These are phyloP conservation scores for Manis crassicaudata DNA, from an alignment of 2,797 vertebrate genomes.

Conservation along the genomic window DNA sequence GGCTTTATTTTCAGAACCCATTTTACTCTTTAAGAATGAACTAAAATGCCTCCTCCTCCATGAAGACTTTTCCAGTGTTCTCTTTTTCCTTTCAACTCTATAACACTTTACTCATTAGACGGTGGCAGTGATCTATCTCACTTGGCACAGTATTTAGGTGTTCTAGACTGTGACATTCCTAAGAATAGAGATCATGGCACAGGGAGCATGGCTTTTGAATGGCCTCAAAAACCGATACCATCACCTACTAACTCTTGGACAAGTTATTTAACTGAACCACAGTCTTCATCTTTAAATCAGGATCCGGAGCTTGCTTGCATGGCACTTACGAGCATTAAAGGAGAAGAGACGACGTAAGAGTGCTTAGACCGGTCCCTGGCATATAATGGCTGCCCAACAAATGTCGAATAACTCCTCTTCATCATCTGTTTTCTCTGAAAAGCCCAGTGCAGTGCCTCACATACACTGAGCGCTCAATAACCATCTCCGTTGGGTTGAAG, in stretches of 20 bases:
- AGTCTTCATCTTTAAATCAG: neutral
- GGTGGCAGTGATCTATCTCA: too few species aligned
- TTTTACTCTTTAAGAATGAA: slow-evolving; percentile 7
- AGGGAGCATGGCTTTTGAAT: neutral
- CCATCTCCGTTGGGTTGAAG: neutral
- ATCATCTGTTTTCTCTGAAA: neutral
- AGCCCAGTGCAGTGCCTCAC: neutral
- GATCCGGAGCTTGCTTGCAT: neutral
- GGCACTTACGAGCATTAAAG: neutral
- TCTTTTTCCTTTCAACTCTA: neutral
- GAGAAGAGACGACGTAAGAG: neutral
- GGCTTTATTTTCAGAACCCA: neutral
- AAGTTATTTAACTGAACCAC: neutral
- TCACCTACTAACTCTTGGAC: neutral
- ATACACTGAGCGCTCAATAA: neutral
- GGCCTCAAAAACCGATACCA: neutral
- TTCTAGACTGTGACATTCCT: neutral
- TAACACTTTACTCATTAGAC: neutral
- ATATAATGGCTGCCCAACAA: neutral
- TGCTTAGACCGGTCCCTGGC: neutral
- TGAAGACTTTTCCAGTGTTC: neutral
- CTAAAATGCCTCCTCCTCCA: neutral
- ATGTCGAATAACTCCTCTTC: neutral
- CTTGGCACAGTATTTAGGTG: neutral
- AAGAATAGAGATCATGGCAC: neutral